Evolutionary conservation across 2,113 vertebrate genomes (phyloP).

Genomic region (Megaleporinus macrocephalus): DNA sequence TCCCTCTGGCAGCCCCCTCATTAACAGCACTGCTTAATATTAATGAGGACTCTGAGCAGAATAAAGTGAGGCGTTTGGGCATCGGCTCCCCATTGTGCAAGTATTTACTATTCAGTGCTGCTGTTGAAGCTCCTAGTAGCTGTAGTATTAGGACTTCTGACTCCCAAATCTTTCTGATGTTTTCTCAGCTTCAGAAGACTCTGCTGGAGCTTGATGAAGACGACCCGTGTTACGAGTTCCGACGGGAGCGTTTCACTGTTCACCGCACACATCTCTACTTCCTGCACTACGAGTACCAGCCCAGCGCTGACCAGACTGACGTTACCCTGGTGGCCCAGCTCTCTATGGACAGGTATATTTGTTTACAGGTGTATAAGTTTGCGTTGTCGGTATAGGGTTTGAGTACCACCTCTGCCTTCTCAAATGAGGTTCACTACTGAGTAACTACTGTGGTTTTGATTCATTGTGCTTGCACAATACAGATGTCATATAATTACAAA

Average conservation of each 20-base stretch:
- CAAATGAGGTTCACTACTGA: too few relatives aligned
- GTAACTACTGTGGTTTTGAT: too few relatives aligned
- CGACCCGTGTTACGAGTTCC: conserved; percentile 96
- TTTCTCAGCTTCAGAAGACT: conserved; percentile 92
- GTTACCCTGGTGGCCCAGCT: conserved; percentile 98
- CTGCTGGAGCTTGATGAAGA: conserved; percentile 95
- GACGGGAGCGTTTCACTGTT: conserved; percentile 93
- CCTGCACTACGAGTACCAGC: conserved; percentile 92
- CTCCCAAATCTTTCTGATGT: conserved; percentile 22
- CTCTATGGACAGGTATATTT: conserved; percentile 94
- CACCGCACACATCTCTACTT: conserved; percentile 97
- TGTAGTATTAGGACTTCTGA: neutral
- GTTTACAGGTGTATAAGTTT: too few relatives aligned
- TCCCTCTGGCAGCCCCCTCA: neutral
- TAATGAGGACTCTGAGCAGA: neutral
- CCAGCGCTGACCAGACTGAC: conserved; percentile 84
- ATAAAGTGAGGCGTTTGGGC: neutral
- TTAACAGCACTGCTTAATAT: neutral
- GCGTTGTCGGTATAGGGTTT: too few relatives aligned
- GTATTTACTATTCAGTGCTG: neutral
- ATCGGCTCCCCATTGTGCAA: neutral
- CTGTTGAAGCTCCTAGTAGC: neutral
- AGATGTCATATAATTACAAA: too few relatives aligned
- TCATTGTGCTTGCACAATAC: too few relatives aligned
- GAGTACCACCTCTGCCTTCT: too few relatives aligned